phyloP scores from a whole-genome alignment of 2,797 vertebrate genomes.

The Parauchenoglanis punctatus region DNA sequence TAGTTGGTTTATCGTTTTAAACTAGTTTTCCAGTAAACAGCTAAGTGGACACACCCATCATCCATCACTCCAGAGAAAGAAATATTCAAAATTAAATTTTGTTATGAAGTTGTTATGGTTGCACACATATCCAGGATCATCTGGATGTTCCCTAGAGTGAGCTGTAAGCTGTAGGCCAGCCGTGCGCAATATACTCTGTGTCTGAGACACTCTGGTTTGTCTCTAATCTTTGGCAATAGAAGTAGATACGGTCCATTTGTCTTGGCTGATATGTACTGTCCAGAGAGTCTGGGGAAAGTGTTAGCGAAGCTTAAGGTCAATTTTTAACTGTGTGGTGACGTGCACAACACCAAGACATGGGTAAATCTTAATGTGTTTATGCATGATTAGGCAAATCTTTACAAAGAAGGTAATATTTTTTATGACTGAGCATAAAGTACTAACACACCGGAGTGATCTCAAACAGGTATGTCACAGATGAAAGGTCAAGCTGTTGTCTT shows the following conservation, averaged over 20 bases:
- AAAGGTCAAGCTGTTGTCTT: conserved; percentile 24
- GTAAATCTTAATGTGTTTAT: neutral
- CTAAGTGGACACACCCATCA: neutral
- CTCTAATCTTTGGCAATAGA: conserved; percentile 16
- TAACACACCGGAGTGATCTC: neutral
- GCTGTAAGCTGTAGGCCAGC: conserved; percentile 23
- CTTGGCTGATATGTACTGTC: conserved; percentile 36
- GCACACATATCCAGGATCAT: conserved; percentile 1
- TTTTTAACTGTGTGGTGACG: neutral
- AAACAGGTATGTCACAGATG: neutral
- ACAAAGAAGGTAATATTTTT: neutral
- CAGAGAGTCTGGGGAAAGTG: conserved; percentile 27
- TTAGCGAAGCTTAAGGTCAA: neutral
- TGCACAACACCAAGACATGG: neutral
- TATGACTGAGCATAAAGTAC: neutral
- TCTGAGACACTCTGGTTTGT: conserved; percentile 32
- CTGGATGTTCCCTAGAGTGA: conserved; percentile 23
- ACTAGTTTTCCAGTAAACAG: neutral
- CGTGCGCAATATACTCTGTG: conserved; percentile 12
- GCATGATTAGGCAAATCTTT: neutral
- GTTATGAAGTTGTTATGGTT: conserved; percentile 17
- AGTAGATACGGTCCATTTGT: conserved; percentile 37
- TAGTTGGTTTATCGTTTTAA: neutral
- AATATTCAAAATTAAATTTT: neutral
- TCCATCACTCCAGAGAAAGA: neutral